Evolutionary conservation across 2,888 invertebrate genomes (phyloP).

Genomic region (Drosophila limbata): DNA sequence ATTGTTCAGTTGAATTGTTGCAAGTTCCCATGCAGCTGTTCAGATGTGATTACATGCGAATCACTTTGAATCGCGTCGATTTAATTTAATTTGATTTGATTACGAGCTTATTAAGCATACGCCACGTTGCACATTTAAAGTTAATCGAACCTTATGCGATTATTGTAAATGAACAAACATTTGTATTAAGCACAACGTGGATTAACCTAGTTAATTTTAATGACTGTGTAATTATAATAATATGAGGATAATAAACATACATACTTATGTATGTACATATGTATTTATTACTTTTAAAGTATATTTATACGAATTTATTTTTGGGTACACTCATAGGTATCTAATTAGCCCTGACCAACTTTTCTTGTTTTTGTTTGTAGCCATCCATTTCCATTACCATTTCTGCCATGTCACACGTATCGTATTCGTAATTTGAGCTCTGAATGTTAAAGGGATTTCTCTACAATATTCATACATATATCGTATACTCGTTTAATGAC

Average conservation of each 20-base stretch:
- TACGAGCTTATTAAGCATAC: conserved; percentile 12
- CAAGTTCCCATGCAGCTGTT: conserved; percentile 12
- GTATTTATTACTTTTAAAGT: conserved; percentile 10
- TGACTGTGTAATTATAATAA: conserved; percentile 1
- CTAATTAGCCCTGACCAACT: conserved; percentile 24
- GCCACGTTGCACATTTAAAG: background rate
- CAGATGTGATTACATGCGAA: conserved; percentile 8
- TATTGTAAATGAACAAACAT: conserved; percentile 44
- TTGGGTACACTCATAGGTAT: background rate
- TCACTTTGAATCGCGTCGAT: conserved; percentile 5
- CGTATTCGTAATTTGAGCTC: conserved; percentile 36
- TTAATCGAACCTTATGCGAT: conserved; percentile 40
- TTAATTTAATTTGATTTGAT: conserved; percentile 11
- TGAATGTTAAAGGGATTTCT: conserved; percentile 1
- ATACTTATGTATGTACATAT: background rate
- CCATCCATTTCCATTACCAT: conserved; percentile 12
- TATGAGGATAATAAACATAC: background rate
- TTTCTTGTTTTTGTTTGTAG: background rate
- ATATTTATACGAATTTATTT: conserved; percentile 5
- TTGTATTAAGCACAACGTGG: background rate
- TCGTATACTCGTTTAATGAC: conserved; percentile 11
- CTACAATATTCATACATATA: conserved; percentile 1
- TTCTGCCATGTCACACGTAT: conserved; percentile 33
- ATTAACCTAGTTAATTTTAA: background rate
- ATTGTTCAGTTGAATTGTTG: conserved; percentile 17